Percentiles rank a stretch among this genome's conserved stretches.
Evolutionary conservation across 1,140 invertebrate genomes (phyloP).

Genomic region (Dreissena polymorpha): DNA sequence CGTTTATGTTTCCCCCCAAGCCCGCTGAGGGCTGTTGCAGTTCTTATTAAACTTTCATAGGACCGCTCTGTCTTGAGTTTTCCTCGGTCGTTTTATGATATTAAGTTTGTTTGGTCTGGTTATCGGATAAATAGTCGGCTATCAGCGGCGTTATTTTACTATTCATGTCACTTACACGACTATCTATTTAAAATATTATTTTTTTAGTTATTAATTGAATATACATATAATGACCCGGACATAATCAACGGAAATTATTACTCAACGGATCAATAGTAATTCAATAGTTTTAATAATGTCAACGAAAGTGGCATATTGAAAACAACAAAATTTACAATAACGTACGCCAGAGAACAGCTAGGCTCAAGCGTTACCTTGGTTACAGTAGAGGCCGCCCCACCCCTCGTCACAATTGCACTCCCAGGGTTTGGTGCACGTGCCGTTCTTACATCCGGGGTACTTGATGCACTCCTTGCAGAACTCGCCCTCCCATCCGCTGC

Average conservation of each 20-base stretch:
- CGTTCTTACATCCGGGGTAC: constrained; percentile 83
- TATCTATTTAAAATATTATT: too few species aligned
- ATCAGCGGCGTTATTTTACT: too few species aligned
- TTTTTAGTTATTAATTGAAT: too few species aligned
- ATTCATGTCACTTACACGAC: too few species aligned
- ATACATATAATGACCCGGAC: too few species aligned
- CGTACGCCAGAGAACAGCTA: background rate
- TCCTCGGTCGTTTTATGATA: too few species aligned
- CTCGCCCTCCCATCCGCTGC: constrained; percentile 81
- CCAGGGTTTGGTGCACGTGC: constrained; percentile 81
- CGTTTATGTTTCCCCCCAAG: background rate
- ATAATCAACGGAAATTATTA: background rate
- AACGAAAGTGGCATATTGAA: too few species aligned
- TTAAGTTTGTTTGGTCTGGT: too few species aligned
- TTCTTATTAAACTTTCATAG: constrained; percentile 1
- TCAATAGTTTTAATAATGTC: too few species aligned
- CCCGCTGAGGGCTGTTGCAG: background rate
- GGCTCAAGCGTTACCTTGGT: constrained; percentile 79
- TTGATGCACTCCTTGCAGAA: constrained; percentile 81
- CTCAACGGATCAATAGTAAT: background rate
- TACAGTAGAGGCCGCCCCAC: constrained; percentile 85
- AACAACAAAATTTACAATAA: background rate
- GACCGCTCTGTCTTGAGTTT: too few species aligned
- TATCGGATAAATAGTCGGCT: too few species aligned
- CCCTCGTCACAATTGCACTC: constrained; percentile 83